phyloP scores from a whole-genome alignment of 2,113 vertebrate genomes.

The Engystomops pustulosus region DNA sequence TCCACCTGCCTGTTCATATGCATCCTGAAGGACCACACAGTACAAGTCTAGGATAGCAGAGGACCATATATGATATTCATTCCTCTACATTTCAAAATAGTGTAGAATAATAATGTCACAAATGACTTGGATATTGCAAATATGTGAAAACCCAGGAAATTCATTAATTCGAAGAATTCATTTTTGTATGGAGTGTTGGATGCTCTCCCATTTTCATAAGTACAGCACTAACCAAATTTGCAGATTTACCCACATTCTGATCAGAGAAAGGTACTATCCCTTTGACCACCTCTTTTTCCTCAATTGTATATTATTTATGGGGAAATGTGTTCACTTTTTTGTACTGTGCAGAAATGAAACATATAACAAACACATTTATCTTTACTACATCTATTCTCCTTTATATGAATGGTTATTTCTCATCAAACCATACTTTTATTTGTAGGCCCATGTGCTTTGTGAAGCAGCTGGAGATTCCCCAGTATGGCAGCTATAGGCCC shows the following conservation, averaged over 20 bases:
- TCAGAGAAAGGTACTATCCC: too few relatives aligned
- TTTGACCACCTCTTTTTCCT: neutral
- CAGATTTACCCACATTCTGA: neutral
- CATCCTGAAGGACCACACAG: neutral
- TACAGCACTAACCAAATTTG: neutral
- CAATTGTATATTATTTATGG: too few relatives aligned
- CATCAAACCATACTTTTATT: too few relatives aligned
- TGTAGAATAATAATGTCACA: neutral
- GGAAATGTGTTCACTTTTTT: too few relatives aligned
- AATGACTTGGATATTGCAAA: neutral
- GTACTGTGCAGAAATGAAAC: too few relatives aligned
- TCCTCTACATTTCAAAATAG: too few relatives aligned
- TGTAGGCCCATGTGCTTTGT: constrained; percentile 97
- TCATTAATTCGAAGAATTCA: neutral
- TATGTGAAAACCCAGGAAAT: neutral
- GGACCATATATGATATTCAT: too few relatives aligned
- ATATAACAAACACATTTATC: too few relatives aligned
- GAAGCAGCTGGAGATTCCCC: constrained; percentile 96
- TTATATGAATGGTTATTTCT: too few relatives aligned
- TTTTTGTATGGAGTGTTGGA: neutral
- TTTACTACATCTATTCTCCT: neutral
- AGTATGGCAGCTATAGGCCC: constrained; percentile 90
- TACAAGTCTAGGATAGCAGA: neutral
- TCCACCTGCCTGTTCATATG: neutral
- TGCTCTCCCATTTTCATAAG: neutral